A percentile compares a stretch with the other conserved stretches of the same genome.
phyloP scores from a whole-genome alignment of 2,888 invertebrate species.

The Dastarcus helophoroides region DNA sequence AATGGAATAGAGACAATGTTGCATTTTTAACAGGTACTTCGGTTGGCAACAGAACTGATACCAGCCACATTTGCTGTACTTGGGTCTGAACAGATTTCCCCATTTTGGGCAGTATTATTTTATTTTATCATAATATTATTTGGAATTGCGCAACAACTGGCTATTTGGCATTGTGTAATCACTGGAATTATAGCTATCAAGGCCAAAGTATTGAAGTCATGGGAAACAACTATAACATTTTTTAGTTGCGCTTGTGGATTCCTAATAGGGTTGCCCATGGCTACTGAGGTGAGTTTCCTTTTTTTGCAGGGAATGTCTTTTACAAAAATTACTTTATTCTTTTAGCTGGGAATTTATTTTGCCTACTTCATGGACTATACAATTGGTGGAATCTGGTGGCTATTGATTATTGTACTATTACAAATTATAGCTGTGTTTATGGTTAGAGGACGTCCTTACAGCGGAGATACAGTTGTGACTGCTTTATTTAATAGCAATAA shows the following conservation, averaged over 20 bases:
- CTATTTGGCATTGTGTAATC: slow-evolving; percentile 85
- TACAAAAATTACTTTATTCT: slow-evolving; percentile 8
- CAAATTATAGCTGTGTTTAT: slow-evolving; percentile 75
- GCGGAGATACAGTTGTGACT: slow-evolving; percentile 60
- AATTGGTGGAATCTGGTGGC: slow-evolving; percentile 79
- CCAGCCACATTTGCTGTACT: slow-evolving; percentile 73
- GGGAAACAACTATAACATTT: slow-evolving; percentile 76
- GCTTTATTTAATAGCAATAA: slow-evolving; percentile 45
- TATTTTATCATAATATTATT: slow-evolving; percentile 77
- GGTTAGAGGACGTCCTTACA: slow-evolving; percentile 76
- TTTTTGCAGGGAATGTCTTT: neutral
- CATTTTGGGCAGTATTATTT: slow-evolving; percentile 80
- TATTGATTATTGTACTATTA: slow-evolving; percentile 64
- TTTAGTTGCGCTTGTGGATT: slow-evolving; percentile 75
- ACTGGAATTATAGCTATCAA: slow-evolving; percentile 73
- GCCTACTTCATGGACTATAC: slow-evolving; percentile 79
- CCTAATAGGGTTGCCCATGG: slow-evolving; percentile 71
- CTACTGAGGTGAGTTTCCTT: slow-evolving; percentile 60
- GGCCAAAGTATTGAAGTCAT: slow-evolving; percentile 55
- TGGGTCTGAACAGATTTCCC: slow-evolving; percentile 64
- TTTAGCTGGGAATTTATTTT: slow-evolving; percentile 62
- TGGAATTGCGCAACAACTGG: slow-evolving; percentile 78
- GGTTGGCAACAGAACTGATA: slow-evolving; percentile 80
- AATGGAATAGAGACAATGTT: too few species aligned
- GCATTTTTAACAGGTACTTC: slow-evolving; percentile 43